Evolutionary conservation across 2,888 invertebrate species (phyloP).

Genomic region (Amblyjoppa proteus): DNA sequence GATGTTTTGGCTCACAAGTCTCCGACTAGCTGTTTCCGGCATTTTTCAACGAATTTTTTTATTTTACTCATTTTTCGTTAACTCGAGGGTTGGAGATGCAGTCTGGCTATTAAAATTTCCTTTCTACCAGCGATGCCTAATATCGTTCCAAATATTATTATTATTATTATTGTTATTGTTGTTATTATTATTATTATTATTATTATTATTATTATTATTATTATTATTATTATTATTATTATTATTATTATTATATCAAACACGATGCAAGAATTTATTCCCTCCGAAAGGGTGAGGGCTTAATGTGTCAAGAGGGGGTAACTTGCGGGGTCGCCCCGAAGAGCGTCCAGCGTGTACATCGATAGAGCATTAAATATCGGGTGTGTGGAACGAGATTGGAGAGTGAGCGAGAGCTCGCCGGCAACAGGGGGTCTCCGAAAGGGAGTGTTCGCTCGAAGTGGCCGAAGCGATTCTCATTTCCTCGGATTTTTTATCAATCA

Average conservation of each 20-base stretch:
- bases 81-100: not conserved
- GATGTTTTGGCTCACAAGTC: no score
- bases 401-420: conserved; percentile 34
- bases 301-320: conserved; percentile 34
- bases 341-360: conserved; percentile 64
- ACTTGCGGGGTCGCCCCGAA: conserved; percentile 39
- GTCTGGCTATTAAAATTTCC: not conserved
- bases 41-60: no score
- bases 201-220: not conserved
- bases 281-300: conserved; percentile 24
- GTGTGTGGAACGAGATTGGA: conserved; percentile 40
- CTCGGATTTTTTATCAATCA: conserved; percentile 18
- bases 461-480: conserved; percentile 33
- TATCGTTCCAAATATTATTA: not conserved
- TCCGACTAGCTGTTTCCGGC: no score
- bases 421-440: conserved; percentile 54
- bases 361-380: conserved; percentile 70
- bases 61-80: not conserved
- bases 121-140: not conserved
- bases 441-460: conserved; percentile 40
- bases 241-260: not conserved
- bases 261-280: conserved; percentile 2
- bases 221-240: not conserved
- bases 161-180: not conserved
- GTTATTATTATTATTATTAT: not conserved